Conservation (phyloP, 2,888 invertebrate species). For the Hylaea fasciaria region DNA sequence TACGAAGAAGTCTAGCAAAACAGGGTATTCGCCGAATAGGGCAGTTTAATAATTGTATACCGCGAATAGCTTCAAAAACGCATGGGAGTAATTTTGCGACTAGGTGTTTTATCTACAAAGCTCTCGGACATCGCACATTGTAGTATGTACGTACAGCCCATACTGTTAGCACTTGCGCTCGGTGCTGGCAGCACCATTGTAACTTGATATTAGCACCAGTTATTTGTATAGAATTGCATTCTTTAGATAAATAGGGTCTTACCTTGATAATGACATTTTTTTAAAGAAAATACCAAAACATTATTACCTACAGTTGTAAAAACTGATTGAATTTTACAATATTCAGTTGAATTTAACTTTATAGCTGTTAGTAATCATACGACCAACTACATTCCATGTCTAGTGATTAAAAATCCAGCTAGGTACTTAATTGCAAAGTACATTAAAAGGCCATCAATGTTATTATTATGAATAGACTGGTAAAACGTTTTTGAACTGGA, state of each 20-base stretch:
- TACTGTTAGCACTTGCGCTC: neutral
- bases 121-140: no score
- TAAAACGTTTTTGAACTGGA: no score
- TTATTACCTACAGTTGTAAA: neutral
- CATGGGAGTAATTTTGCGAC: no score
- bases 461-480: no score
- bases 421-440: neutral
- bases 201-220: neutral
- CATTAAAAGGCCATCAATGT: no score
- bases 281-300: neutral
- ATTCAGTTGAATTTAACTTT: neutral
- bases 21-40: no score
- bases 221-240: neutral
- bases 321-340: neutral
- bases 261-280: neutral
- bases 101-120: no score
- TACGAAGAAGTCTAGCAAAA: no score
- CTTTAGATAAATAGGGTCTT: neutral
- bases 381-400: neutral
- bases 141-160: neutral
- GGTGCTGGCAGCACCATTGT: neutral
- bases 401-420: neutral
- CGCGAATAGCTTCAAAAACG: no score
- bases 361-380: no score
- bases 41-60: no score